Evolutionary conservation across 2,888 invertebrate genomes (phyloP), one percentile per base, ranked within the genome.

Genomic region (Argynnis bischoffii): DNA sequence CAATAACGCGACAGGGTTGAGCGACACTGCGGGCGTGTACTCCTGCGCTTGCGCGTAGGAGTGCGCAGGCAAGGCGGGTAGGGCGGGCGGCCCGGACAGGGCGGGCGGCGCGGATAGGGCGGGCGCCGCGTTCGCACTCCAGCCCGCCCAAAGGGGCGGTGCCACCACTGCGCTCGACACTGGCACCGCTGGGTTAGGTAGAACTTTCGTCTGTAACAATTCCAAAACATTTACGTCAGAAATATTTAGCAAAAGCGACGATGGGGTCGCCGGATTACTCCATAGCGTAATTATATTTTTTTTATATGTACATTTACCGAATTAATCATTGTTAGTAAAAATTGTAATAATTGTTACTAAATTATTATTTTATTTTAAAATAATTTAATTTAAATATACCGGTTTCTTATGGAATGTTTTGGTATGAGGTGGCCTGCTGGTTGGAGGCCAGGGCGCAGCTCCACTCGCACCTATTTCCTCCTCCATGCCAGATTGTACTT

Each of bases 1-100:
- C 31, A 91, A 79, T 80, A 89, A 74, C 0, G 79, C 81, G 68
- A 83, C 79, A 0, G 92, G 91, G 74, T 90, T 90, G 51, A 76
- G 75, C 1, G 81, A 73, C 21, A 79, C 72, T 31, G 77, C 68
- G 21, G 77, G 75, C 63, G 26, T 8, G 21, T 31, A 47, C n/a
- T 57, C 4, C 16, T 66, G 66, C 16, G 60, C 3, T 14, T 60
- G 66, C 14, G 51, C n/a, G 61, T 53, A 64, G 1, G 64, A 13
- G 6, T 46, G 65, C 8, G 59, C 46, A 6, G 60, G 26, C 55
- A 69, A 75, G 15, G 77, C 70, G 56, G 73, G 73, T 60, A 78
- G 72, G 50, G 46, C 67, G 47, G 66, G 70, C 60, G 74, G 73
- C 21, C 73, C 74, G 55, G 66, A 75, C 18, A 77, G 70, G 56